Conservation (phyloP, 1,140 invertebrate species). For the Araneus ventricosus region DNA sequence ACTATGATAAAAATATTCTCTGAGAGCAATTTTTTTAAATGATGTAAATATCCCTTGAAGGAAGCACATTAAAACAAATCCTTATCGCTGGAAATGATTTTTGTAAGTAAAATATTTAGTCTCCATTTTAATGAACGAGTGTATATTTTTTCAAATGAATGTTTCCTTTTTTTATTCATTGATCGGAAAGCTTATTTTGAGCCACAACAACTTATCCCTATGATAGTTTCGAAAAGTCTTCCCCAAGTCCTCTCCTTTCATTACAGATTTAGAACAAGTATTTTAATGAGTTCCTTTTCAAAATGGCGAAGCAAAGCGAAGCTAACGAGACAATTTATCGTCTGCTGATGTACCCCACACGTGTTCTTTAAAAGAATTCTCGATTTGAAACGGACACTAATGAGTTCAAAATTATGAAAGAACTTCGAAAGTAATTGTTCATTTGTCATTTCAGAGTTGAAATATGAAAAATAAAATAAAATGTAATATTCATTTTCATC, state of each 20-base stretch:
- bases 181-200: slow-evolving; percentile 31
- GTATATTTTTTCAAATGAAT: not conserved
- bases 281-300: slow-evolving; percentile 62
- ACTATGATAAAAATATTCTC: too few relatives aligned
- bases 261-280: slow-evolving; percentile 48
- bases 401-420: slow-evolving; percentile 65
- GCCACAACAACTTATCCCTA: slow-evolving; percentile 25
- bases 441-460: slow-evolving; percentile 58
- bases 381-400: slow-evolving; percentile 61
- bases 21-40: too few relatives aligned
- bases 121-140: not conserved
- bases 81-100: not conserved
- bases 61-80: too few relatives aligned
- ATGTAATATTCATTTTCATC: slow-evolving; percentile 45
- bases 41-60: too few relatives aligned
- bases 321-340: slow-evolving; percentile 67
- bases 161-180: not conserved
- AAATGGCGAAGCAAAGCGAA: slow-evolving; percentile 45
- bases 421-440: slow-evolving; percentile 60
- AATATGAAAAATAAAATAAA: slow-evolving; percentile 38
- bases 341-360: slow-evolving; percentile 34
- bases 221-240: not conserved
- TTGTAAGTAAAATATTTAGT: not conserved
- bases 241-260: slow-evolving; percentile 3
- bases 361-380: slow-evolving; percentile 40